phyloP scores from a whole-genome alignment of 30 jellyfish, hydroid and myxozoan species.

The Clytia hemisphaerica region DNA sequence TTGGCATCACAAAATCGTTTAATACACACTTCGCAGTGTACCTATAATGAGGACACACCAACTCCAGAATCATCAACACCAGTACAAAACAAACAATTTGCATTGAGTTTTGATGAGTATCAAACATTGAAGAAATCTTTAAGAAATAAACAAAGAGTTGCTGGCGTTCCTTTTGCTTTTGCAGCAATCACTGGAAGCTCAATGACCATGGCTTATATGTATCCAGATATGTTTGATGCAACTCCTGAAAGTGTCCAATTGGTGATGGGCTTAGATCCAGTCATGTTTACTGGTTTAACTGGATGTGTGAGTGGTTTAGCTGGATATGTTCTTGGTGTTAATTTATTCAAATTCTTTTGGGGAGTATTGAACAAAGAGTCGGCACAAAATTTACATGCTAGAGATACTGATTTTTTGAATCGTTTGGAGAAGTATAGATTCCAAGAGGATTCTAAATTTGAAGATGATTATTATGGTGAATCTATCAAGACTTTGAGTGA shows the following conservation, averaged over 20 bases:
- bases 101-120: slow-evolving; percentile 63
- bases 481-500: slow-evolving; percentile 81
- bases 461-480: slow-evolving; percentile 95
- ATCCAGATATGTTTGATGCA: slow-evolving; percentile 98
- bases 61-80: too few species aligned
- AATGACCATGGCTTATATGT: slow-evolving; percentile 85
- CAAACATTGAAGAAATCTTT: slow-evolving; percentile 52
- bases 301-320: slow-evolving; percentile 77
- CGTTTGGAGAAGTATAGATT: slow-evolving; percentile 70
- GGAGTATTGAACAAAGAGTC: slow-evolving; percentile 34
- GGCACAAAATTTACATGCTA: slow-evolving; percentile 47
- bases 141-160: slow-evolving; percentile 67
- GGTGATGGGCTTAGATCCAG: slow-evolving; percentile 94
- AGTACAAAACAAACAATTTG: slow-evolving; percentile 40
- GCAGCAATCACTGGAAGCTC: slow-evolving; percentile 75
- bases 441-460: slow-evolving; percentile 79
- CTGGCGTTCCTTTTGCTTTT: slow-evolving; percentile 90
- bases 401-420: slow-evolving; percentile 76
- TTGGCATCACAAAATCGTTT: too few species aligned
- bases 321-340: slow-evolving; percentile 77
- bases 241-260: slow-evolving; percentile 94
- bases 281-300: slow-evolving; percentile 84
- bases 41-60: too few species aligned
- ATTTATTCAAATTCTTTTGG: slow-evolving; percentile 47
- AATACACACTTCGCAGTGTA: too few species aligned